These are phyloP conservation scores for Sinelater perroti DNA, from an alignment of 2,888 invertebrate species.

Conservation along the genomic window DNA sequence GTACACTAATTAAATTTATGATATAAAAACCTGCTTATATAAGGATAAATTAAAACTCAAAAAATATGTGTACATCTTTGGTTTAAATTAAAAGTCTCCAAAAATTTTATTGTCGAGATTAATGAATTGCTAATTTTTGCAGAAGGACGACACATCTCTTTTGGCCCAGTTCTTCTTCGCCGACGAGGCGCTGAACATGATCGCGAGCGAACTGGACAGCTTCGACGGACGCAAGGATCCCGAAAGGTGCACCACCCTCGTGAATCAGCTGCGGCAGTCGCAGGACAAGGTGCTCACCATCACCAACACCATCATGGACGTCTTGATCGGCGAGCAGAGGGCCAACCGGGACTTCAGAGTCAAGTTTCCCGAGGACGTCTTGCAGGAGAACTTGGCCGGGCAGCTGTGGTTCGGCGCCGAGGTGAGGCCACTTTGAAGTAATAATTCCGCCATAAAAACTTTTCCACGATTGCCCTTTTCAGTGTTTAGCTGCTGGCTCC, in stretches of 20 bases:
- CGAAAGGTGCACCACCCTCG: conserved; percentile 93
- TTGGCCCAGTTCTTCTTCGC: conserved; percentile 98
- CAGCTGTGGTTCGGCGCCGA: conserved; percentile 99
- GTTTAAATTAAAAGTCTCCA: no score
- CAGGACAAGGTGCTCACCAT: conserved; percentile 92
- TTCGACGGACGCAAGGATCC: conserved; percentile 99
- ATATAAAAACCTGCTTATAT: no score
- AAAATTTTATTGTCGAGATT: no score
- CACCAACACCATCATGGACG: conserved; percentile 95
- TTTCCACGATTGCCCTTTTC: conserved; percentile 10
- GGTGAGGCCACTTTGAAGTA: no score
- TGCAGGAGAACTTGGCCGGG: conserved; percentile 97
- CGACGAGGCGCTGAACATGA: conserved; percentile 93
- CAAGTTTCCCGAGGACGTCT: conserved; percentile 98
- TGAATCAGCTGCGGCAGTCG: conserved; percentile 92
- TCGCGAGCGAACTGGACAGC: conserved; percentile 96
- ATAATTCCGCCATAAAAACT: neutral
- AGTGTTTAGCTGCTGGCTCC: conserved; percentile 97
- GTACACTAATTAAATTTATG: no score
- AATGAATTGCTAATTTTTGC: no score
- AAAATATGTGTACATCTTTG: no score
- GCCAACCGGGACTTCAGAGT: conserved; percentile 95
- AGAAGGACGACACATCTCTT: conserved; percentile 92
- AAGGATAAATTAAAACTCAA: no score
- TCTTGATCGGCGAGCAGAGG: conserved; percentile 83